Percentiles rank a stretch among this genome's conserved stretches.
Evolutionary conservation across 2,888 invertebrate species (phyloP).

Genomic region (Dicranocentrus wangi): DNA sequence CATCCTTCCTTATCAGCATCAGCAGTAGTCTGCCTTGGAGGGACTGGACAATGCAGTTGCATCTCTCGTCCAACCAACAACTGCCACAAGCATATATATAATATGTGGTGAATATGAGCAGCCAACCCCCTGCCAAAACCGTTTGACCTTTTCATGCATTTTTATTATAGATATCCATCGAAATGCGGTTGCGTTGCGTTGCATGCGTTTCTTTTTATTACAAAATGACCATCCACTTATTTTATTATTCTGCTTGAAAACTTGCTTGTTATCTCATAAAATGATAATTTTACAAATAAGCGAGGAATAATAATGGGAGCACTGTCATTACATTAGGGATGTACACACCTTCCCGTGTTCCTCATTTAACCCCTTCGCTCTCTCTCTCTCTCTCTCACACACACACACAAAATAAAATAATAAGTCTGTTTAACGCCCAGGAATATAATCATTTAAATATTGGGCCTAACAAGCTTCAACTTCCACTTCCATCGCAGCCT

Average conservation of each 20-base stretch:
- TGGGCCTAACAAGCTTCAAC: too few relatives aligned
- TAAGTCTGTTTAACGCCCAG: neutral
- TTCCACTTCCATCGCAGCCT: too few relatives aligned
- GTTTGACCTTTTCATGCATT: neutral
- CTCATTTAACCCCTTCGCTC: neutral
- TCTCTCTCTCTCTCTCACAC: slow-evolving; percentile 20
- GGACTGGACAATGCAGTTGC: too few relatives aligned
- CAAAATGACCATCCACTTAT: slow-evolving; percentile 35
- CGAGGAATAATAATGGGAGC: slow-evolving; percentile 8
- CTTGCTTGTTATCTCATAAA: slow-evolving; percentile 46
- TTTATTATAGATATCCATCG: too few relatives aligned
- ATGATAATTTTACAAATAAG: slow-evolving; percentile 44
- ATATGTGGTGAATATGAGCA: neutral
- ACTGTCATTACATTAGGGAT: slow-evolving; percentile 2
- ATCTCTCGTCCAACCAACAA: too few relatives aligned
- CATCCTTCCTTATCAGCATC: neutral
- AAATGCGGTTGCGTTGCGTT: too few relatives aligned
- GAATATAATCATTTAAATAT: slow-evolving; percentile 14
- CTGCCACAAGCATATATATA: too few relatives aligned
- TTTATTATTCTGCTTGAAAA: neutral
- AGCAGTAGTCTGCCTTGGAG: too few relatives aligned
- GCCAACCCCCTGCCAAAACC: slow-evolving; percentile 45
- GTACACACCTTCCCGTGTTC: slow-evolving; percentile 17
- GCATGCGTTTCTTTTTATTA: slow-evolving; percentile 19
- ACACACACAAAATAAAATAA: too few relatives aligned